Percentiles rank a stretch among this genome's conserved stretches.
Evolutionary conservation across 2,113 vertebrate species (phyloP).

Genomic region (Rhynchomys soricoides): DNA sequence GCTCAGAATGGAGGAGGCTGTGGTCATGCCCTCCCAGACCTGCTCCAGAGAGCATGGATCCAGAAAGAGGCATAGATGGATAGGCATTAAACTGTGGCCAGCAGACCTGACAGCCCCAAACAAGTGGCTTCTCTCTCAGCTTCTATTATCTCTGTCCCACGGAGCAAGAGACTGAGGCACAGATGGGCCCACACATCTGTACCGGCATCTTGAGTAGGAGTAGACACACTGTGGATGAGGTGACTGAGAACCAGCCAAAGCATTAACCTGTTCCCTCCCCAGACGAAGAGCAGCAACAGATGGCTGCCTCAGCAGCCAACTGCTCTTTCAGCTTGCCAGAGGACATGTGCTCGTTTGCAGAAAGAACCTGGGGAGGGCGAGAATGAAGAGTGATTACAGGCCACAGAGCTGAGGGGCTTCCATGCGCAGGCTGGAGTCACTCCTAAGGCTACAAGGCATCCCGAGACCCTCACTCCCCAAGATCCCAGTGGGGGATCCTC

Average conservation of each 20-base stretch:
- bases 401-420: slow-evolving; percentile 22
- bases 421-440: neutral
- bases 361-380: slow-evolving; percentile 49
- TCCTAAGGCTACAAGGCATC: neutral
- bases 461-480: neutral
- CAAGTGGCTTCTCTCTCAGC: neutral
- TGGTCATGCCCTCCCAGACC: slow-evolving; percentile 7
- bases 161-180: slow-evolving; percentile 56
- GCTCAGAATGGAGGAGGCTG: neutral
- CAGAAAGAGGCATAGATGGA: neutral
- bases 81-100: neutral
- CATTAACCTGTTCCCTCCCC: slow-evolving; percentile 77
- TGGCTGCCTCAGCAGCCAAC: slow-evolving; percentile 71
- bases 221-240: slow-evolving; percentile 38
- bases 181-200: slow-evolving; percentile 60
- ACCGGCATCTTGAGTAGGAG: slow-evolving; percentile 45
- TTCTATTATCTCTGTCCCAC: slow-evolving; percentile 39
- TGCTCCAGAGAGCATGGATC: neutral
- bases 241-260: slow-evolving; percentile 25
- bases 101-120: neutral
- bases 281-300: slow-evolving; percentile 71
- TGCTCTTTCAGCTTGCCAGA: slow-evolving; percentile 59
- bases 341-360: slow-evolving; percentile 70
- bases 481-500: no score
- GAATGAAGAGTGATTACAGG: slow-evolving; percentile 6